phyloP scores from a whole-genome alignment of 1,140 invertebrate genomes.

The Ganaspis sp. region DNA sequence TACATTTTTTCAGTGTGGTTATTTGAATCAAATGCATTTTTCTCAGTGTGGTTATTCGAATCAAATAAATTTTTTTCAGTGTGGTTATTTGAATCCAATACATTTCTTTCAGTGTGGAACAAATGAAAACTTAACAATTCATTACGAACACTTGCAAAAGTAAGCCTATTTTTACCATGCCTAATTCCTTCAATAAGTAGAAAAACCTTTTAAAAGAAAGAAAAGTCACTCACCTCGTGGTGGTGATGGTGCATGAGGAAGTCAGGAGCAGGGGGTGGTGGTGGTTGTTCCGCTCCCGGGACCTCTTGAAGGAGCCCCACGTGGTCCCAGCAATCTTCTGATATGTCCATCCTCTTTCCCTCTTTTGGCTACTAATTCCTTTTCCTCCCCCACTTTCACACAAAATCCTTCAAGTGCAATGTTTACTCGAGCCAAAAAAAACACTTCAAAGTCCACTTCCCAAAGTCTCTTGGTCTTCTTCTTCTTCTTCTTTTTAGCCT shows the following conservation, averaged over 20 bases:
- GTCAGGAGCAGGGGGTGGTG: constrained; percentile 58
- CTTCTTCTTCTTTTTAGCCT: too few species aligned
- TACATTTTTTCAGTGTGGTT: too few species aligned
- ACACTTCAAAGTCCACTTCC: neutral
- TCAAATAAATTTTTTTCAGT: too few species aligned
- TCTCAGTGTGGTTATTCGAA: too few species aligned
- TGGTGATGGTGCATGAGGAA: constrained; percentile 70
- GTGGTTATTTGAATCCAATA: too few species aligned
- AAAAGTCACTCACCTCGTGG: constrained; percentile 64
- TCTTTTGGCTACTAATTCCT: neutral
- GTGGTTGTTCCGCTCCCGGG: constrained; percentile 62
- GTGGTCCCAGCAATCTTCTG: constrained; percentile 75
- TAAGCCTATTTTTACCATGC: too few species aligned
- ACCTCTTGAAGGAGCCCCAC: constrained; percentile 74
- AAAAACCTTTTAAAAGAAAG: neutral
- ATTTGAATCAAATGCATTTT: too few species aligned
- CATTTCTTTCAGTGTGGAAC: too few species aligned
- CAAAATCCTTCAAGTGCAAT: neutral
- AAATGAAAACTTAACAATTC: too few species aligned
- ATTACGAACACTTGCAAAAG: too few species aligned
- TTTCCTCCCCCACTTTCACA: neutral
- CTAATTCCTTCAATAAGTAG: neutral
- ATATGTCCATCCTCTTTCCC: constrained; percentile 67
- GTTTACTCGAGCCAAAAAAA: neutral
- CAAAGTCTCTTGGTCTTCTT: constrained; percentile 4